phyloP scores from a whole-genome alignment of 2,888 invertebrate species.

The Antheraea yamamai region DNA sequence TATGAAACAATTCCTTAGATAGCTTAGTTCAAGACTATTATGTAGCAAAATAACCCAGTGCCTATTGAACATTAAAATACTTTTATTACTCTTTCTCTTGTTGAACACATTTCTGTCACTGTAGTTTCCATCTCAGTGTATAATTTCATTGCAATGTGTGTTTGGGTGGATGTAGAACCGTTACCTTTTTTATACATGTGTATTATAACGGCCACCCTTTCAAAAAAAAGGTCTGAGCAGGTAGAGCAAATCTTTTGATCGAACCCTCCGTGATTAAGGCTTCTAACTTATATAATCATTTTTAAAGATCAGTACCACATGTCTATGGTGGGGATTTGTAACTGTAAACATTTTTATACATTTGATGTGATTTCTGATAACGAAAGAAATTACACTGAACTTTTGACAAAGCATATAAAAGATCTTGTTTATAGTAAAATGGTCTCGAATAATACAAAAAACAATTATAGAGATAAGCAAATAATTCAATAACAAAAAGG shows the following conservation, averaged over 20 bases:
- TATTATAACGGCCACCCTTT: constrained; percentile 75
- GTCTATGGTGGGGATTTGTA: constrained; percentile 52
- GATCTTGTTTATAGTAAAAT: neutral
- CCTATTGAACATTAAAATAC: neutral
- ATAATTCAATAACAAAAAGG: no score
- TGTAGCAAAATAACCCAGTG: neutral
- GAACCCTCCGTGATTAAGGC: constrained; percentile 62
- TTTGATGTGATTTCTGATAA: constrained; percentile 2
- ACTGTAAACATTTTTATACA: constrained; percentile 51
- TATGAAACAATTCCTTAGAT: no score
- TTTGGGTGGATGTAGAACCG: constrained; percentile 70
- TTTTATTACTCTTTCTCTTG: neutral
- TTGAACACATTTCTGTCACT: constrained; percentile 40
- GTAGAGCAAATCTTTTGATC: constrained; percentile 75
- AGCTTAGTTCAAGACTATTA: neutral
- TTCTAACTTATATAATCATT: constrained; percentile 60
- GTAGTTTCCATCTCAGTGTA: constrained; percentile 72
- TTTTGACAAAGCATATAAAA: neutral
- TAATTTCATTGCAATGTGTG: constrained; percentile 75
- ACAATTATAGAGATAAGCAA: no score
- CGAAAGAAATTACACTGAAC: neutral
- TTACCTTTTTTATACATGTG: constrained; percentile 67
- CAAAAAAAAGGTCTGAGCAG: constrained; percentile 68
- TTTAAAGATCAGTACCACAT: constrained; percentile 54
- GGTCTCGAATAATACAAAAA: no score